phyloP scores from a whole-genome alignment of 2,113 vertebrate genomes.

The Reinhardtius hippoglossoides region DNA sequence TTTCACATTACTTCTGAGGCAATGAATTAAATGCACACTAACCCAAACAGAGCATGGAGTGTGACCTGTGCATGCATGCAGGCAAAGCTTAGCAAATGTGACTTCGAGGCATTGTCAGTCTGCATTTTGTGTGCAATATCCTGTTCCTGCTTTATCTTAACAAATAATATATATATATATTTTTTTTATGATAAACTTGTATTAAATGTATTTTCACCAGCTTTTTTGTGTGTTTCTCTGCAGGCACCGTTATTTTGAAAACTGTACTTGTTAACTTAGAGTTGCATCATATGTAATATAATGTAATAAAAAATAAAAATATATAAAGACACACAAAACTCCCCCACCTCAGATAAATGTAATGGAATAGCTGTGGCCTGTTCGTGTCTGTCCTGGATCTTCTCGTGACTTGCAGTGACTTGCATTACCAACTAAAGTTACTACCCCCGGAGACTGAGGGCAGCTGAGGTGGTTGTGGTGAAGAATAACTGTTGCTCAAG shows the following conservation, averaged over 20 bases:
- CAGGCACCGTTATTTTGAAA: not conserved
- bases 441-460: not conserved
- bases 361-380: not conserved
- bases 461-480: not conserved
- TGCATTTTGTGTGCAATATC: conserved; percentile 6
- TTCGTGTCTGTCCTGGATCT: not conserved
- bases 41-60: conserved; percentile 48
- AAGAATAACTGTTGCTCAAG: conserved; percentile 14
- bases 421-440: conserved; percentile 5
- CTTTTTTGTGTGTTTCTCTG: not conserved
- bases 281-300: not conserved
- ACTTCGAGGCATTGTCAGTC: conserved; percentile 17
- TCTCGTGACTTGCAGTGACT: conserved; percentile 1
- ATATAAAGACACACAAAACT: not conserved
- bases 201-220: not conserved
- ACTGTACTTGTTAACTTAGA: not conserved
- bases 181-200: not conserved
- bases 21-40: conserved; percentile 57
- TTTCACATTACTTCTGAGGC: conserved; percentile 69
- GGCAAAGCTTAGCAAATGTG: conserved; percentile 32
- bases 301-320: not conserved
- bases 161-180: not conserved
- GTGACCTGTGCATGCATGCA: conserved; percentile 45
- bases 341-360: no score
- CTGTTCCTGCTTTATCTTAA: not conserved